Evolutionary conservation across 2,797 vertebrate species (phyloP), one percentile per base, ranked within the genome.

Genomic region (Spinibarbus caldwelli): DNA sequence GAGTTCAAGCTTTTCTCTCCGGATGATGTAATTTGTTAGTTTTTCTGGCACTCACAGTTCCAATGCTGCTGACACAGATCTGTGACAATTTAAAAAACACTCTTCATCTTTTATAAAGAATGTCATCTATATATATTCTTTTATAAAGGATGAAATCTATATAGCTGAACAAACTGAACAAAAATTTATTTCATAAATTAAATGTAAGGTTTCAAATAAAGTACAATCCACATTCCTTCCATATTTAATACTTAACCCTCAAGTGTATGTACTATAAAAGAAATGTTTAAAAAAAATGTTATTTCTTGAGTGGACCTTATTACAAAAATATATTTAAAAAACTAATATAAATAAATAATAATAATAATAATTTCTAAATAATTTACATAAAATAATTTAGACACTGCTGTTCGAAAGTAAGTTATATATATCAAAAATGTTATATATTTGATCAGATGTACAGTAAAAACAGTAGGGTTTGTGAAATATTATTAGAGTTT

Each of bases 11-110:
- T 6, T 62, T 29, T 14, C 26, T 29, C 5, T 62, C 5, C 26
- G 5, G 9, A n/a, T 62, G 26, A 26, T 52, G 38, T 5, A 19
- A 62, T 62, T 43, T 43, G n/a, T 72, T 54, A n/a, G n/a, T n/a
- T n/a, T n/a, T n/a, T n/a, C n/a, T n/a, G n/a, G n/a, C n/a, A n/a
- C n/a, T n/a, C n/a, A n/a, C 59, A 34, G 78, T 23, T n/a, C 45
- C n/a, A 36, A 29, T n/a, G 34, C 15, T 54, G 41, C 77, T 79
- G 78, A 79, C 77, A 66, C 34, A 71, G 66, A 43, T 11, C 49
- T 41, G 19, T n/a, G 38, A 14, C 15, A 29, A 8, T 15, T 38
- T 31, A 29, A 57, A 71, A 81, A 70, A 38, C 15, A 12, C 43
- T 73, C 17, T 73, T 21, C 26, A 1, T 49, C 45, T 49, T 31